These are phyloP conservation scores for Peromyscus leucopus DNA, from an alignment of 2,113 vertebrate genomes.

Conservation along the genomic window DNA sequence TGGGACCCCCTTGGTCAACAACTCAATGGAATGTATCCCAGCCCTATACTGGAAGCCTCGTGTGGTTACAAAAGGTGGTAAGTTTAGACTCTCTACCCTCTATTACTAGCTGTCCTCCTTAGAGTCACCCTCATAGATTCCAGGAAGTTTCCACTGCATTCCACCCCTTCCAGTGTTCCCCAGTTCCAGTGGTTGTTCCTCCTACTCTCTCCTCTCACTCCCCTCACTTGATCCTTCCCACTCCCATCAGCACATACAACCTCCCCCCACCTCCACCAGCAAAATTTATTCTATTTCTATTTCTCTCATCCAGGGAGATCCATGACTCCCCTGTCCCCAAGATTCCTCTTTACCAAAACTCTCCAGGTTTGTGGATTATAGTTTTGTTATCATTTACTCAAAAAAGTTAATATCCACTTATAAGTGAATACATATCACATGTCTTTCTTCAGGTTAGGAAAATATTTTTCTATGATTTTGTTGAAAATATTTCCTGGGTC, in stretches of 20 bases:
- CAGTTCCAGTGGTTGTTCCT: neutral
- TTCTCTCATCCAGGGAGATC: neutral
- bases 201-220: too few relatives aligned
- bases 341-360: too few relatives aligned
- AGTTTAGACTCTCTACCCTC: neutral
- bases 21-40: too few relatives aligned
- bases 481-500: neutral
- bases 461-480: neutral
- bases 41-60: neutral
- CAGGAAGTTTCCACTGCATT: neutral
- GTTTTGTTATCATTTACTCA: neutral
- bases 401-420: neutral
- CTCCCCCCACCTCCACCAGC: too few relatives aligned
- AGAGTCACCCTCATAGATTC: neutral
- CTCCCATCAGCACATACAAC: too few relatives aligned
- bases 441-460: neutral
- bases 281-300: neutral
- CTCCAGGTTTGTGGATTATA: too few relatives aligned
- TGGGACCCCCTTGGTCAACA: too few relatives aligned
- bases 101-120: neutral
- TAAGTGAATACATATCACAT: neutral
- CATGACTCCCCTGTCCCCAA: accelerated
- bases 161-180: neutral
- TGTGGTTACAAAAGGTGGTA: neutral
- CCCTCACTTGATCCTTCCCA: neutral